These are phyloP conservation scores for Poeciliopsis turrubarensis DNA, from an alignment of 2,113 vertebrate species.

Conservation along the genomic window DNA sequence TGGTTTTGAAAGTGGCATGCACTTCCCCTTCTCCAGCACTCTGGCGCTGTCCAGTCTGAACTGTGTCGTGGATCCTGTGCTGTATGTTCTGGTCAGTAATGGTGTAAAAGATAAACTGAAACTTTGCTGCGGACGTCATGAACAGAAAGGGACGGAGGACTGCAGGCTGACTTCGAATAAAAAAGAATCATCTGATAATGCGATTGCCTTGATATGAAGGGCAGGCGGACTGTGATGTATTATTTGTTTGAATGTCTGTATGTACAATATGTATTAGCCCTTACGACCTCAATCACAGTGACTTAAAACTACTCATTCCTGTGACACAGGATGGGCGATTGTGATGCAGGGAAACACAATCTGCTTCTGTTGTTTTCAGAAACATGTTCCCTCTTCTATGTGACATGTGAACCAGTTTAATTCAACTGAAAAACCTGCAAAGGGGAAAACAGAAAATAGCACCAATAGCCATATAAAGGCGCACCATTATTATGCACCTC, in stretches of 20 bases:
- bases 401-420: background rate
- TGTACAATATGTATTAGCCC: background rate
- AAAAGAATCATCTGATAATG: background rate
- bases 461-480: background rate
- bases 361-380: too few relatives aligned
- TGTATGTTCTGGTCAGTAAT: constrained; percentile 81
- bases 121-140: constrained; percentile 35
- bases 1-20: constrained; percentile 66
- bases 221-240: background rate
- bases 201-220: constrained; percentile 56
- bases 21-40: constrained; percentile 72
- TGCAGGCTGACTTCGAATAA: background rate
- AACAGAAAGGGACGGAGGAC: background rate
- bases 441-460: background rate
- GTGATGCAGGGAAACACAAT: too few relatives aligned
- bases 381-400: background rate
- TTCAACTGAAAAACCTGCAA: background rate
- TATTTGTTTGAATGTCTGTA: background rate
- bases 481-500: background rate
- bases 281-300: background rate
- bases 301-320: too few relatives aligned
- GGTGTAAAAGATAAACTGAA: constrained; percentile 66
- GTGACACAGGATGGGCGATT: too few relatives aligned
- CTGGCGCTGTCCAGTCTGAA: constrained; percentile 82
- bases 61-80: constrained; percentile 80